phyloP scores from a whole-genome alignment of 1,140 invertebrate species.

The Drosophila pachea region DNA sequence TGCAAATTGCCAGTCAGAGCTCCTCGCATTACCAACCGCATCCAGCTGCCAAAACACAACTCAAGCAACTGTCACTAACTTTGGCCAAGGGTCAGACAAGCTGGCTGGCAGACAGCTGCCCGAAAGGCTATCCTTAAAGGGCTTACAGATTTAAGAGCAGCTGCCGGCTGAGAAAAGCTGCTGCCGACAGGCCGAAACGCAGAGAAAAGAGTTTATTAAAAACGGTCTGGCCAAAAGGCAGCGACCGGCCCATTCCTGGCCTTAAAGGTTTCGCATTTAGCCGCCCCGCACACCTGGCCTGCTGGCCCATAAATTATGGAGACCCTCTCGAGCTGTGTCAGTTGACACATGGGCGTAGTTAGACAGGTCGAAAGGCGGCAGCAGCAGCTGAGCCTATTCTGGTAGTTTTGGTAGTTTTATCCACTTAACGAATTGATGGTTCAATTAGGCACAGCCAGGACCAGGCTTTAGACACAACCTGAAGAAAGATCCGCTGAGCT shows the following conservation, averaged over 20 bases:
- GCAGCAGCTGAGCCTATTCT: conserved; percentile 15
- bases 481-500: no score
- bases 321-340: conserved; percentile 14
- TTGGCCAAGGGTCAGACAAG: conserved; percentile 41
- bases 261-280: conserved; percentile 38
- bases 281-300: conserved; percentile 36
- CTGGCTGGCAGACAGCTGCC: neutral
- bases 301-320: conserved; percentile 38
- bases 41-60: conserved; percentile 44
- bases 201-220: conserved; percentile 26
- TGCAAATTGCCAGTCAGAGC: conserved; percentile 56
- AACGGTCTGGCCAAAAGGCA: conserved; percentile 21
- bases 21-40: neutral
- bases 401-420: neutral
- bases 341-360: conserved; percentile 51
- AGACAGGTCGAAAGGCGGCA: conserved; percentile 2
- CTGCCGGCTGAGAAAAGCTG: conserved; percentile 14
- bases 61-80: conserved; percentile 41
- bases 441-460: conserved; percentile 9
- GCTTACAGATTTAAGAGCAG: conserved; percentile 11
- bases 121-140: conserved; percentile 9
- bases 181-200: conserved; percentile 24
- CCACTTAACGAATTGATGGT: conserved; percentile 38
- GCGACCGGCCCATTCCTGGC: conserved; percentile 20
- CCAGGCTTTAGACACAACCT: neutral